Percentiles rank a stretch among this genome's conserved stretches.
These are phyloP conservation scores for Desoria tigrina DNA, from an alignment of 2,888 invertebrate genomes.

Conservation along the genomic window DNA sequence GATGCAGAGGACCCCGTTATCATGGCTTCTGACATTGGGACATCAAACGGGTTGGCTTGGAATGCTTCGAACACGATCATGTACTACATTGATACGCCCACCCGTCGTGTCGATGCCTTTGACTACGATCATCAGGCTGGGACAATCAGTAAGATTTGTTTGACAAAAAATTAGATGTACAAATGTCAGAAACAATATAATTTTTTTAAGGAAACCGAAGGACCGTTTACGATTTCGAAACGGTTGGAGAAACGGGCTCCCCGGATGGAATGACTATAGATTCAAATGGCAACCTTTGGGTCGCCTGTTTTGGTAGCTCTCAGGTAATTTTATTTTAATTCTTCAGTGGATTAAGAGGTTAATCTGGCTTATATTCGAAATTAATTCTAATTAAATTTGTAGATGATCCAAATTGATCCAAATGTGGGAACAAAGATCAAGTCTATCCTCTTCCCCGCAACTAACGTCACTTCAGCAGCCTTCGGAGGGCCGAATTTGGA, in stretches of 20 bases:
- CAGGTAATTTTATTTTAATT: conserved; percentile 54
- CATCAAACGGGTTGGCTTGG: conserved; percentile 81
- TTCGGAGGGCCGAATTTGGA: conserved; percentile 69
- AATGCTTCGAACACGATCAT: conserved; percentile 68
- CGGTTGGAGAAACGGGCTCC: conserved; percentile 52
- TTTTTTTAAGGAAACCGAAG: conserved; percentile 54
- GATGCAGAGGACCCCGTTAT: conserved; percentile 7
- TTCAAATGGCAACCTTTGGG: conserved; percentile 58
- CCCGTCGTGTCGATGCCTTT: conserved; percentile 68
- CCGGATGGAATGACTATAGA: conserved; percentile 61
- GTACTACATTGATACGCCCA: conserved; percentile 76
- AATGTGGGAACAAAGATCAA: conserved; percentile 62
- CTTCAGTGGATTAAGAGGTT: not conserved
- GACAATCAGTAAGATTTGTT: conserved; percentile 62
- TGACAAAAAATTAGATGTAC: no score
- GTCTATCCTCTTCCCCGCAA: conserved; percentile 64
- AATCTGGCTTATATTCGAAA: not conserved
- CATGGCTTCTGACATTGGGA: conserved; percentile 55
- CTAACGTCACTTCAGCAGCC: conserved; percentile 67
- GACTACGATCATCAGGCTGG: conserved; percentile 69
- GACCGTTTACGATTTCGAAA: conserved; percentile 53
- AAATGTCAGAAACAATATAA: no score
- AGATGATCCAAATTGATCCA: conserved; percentile 67
- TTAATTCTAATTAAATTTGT: conserved; percentile 20
- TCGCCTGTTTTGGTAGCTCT: conserved; percentile 63